A percentile compares a stretch with the other conserved stretches of the same genome.
Evolutionary conservation across 1,140 invertebrate species (phyloP).

Genomic region (Drosophila fuyamai): DNA sequence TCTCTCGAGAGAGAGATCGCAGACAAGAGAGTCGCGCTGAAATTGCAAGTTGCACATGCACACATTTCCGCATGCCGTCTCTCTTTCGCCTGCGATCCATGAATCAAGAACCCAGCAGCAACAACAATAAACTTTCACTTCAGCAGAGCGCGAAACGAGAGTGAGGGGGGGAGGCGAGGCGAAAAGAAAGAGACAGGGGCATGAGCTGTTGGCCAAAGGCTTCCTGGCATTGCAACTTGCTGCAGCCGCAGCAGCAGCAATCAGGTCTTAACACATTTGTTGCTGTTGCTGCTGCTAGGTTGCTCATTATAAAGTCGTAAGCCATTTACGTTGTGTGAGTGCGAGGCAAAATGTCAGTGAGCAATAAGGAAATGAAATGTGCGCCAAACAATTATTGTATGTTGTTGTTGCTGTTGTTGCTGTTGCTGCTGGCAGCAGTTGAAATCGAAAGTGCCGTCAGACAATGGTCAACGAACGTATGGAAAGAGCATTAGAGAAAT

Average conservation of each 20-base stretch:
- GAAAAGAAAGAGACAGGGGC: conserved; percentile 9
- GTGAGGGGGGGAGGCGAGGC: not conserved
- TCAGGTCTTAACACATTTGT: conserved; percentile 49
- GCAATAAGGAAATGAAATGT: conserved; percentile 83
- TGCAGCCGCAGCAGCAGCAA: conserved; percentile 40
- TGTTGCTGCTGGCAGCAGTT: conserved; percentile 29
- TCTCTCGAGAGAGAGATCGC: conserved; percentile 1
- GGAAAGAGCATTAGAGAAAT: conserved; percentile 46
- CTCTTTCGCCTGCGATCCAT: conserved; percentile 28
- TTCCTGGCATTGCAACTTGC: conserved; percentile 56
- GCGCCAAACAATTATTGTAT: conserved; percentile 78
- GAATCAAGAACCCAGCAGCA: conserved; percentile 41
- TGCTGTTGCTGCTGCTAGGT: conserved; percentile 37
- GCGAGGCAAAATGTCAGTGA: conserved; percentile 76
- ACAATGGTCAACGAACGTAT: conserved; percentile 49
- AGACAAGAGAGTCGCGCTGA: conserved; percentile 1
- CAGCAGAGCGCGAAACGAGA: conserved; percentile 18
- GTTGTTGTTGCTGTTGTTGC: conserved; percentile 31
- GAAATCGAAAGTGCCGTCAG: conserved; percentile 61
- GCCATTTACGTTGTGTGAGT: conserved; percentile 56
- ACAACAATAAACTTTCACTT: conserved; percentile 59
- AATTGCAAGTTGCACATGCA: conserved; percentile 50
- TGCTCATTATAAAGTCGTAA: conserved; percentile 78
- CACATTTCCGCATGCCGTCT: conserved; percentile 54
- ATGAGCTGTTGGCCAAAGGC: conserved; percentile 36